These are phyloP conservation scores for Doris montereyensis DNA, from an alignment of 2,888 invertebrate genomes.

Conservation along the genomic window DNA sequence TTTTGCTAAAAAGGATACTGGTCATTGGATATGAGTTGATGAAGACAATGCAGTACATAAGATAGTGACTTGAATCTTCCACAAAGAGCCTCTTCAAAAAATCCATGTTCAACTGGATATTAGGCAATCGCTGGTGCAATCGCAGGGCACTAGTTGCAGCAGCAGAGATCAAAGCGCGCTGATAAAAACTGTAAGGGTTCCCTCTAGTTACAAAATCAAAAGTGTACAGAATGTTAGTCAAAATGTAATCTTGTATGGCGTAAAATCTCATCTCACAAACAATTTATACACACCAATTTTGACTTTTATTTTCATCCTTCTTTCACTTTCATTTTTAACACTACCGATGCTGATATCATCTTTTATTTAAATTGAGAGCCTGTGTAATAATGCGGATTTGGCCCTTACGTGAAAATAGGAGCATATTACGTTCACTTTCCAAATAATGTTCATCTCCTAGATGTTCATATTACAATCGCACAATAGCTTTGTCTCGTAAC, in stretches of 20 bases:
- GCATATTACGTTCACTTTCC: too few relatives aligned
- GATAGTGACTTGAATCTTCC: conserved; percentile 94
- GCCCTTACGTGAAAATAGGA: too few relatives aligned
- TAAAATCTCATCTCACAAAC: too few relatives aligned
- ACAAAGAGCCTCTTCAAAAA: conserved; percentile 83
- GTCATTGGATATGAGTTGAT: conserved; percentile 90
- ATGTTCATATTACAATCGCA: too few relatives aligned
- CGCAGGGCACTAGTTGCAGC: conserved; percentile 96
- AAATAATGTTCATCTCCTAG: too few relatives aligned
- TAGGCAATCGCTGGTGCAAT: conserved; percentile 92
- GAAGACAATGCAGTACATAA: conserved; percentile 95
- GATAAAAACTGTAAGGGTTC: conserved; percentile 79
- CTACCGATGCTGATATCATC: too few relatives aligned
- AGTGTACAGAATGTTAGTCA: conserved; percentile 31
- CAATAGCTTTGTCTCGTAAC: too few relatives aligned
- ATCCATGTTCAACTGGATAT: conserved; percentile 84
- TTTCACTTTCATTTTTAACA: too few relatives aligned
- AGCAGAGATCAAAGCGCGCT: conserved; percentile 90
- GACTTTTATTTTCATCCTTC: too few relatives aligned
- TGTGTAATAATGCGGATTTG: too few relatives aligned
- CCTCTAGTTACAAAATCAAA: conserved; percentile 77
- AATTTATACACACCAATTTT: too few relatives aligned
- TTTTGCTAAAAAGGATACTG: conserved; percentile 81
- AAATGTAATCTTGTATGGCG: background rate
- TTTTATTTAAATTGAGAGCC: too few relatives aligned